Conservation (phyloP, 2,113 vertebrate genomes). For the Hypocryptadius cinnamomeus region DNA sequence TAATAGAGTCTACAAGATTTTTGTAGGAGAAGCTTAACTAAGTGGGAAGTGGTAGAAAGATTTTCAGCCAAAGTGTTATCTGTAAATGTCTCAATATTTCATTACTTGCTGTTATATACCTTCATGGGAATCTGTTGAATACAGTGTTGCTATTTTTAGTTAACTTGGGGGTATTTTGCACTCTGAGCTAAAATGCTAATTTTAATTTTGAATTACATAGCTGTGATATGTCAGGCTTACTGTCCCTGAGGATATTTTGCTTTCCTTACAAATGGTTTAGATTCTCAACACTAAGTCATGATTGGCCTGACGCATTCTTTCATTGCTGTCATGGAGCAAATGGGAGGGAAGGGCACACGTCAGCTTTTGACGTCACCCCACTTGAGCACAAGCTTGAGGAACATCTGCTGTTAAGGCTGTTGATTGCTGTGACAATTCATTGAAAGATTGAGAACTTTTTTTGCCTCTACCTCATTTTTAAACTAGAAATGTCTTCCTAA, state of each 20-base stretch:
- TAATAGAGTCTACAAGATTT: background rate
- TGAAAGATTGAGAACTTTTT: background rate
- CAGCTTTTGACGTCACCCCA: background rate
- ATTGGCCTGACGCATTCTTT: background rate
- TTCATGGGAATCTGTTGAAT: background rate
- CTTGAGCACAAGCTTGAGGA: background rate
- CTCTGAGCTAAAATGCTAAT: background rate
- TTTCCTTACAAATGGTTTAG: background rate
- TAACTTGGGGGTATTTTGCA: background rate
- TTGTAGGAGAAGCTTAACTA: background rate
- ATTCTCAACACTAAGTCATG: background rate
- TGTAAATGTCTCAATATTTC: background rate
- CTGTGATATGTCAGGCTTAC: background rate
- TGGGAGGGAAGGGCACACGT: background rate
- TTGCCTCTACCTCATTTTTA: background rate
- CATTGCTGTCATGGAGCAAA: background rate
- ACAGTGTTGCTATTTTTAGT: background rate
- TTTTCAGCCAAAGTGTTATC: background rate
- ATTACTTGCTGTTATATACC: background rate
- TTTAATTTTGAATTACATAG: background rate
- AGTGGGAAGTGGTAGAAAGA: background rate
- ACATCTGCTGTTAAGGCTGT: background rate
- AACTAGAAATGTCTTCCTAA: background rate
- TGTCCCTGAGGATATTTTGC: background rate
- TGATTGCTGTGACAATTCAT: background rate